These are phyloP conservation scores for Eulemur rubriventer DNA, from an alignment of 2,797 vertebrate genomes.

Conservation along the genomic window DNA sequence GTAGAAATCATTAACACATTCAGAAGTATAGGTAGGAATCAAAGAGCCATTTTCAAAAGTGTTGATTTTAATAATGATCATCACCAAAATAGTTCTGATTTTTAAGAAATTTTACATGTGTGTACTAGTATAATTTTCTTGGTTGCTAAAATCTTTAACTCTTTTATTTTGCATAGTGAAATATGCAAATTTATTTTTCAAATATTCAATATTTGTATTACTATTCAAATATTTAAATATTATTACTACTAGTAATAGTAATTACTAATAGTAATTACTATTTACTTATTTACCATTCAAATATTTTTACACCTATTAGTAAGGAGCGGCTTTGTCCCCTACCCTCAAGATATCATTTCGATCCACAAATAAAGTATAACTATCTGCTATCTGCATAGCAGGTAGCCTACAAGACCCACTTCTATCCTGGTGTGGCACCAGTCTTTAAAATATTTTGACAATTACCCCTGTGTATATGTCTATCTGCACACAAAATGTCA, in stretches of 20 bases:
- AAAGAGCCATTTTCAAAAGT: background rate
- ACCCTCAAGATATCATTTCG: background rate
- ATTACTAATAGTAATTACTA: no score
- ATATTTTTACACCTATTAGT: background rate
- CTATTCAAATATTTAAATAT: background rate
- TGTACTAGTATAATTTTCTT: background rate
- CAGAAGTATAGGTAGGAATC: background rate
- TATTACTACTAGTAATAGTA: background rate
- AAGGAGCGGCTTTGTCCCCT: background rate
- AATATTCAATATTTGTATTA: background rate
- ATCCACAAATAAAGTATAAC: background rate
- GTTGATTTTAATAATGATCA: background rate
- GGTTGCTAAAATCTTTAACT: background rate
- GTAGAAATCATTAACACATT: background rate
- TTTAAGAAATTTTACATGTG: background rate
- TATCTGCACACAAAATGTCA: background rate
- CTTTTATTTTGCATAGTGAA: background rate
- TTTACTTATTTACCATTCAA: background rate
- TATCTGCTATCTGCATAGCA: background rate
- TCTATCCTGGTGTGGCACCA: background rate
- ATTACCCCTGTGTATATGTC: background rate
- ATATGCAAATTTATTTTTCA: background rate
- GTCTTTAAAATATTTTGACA: conserved; percentile 28
- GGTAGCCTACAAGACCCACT: background rate
- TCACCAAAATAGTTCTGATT: background rate